A percentile compares a stretch with the other conserved stretches of the same genome.
Conservation (phyloP, 2,797 vertebrate genomes). For the Macroramphosus scolopax region DNA sequence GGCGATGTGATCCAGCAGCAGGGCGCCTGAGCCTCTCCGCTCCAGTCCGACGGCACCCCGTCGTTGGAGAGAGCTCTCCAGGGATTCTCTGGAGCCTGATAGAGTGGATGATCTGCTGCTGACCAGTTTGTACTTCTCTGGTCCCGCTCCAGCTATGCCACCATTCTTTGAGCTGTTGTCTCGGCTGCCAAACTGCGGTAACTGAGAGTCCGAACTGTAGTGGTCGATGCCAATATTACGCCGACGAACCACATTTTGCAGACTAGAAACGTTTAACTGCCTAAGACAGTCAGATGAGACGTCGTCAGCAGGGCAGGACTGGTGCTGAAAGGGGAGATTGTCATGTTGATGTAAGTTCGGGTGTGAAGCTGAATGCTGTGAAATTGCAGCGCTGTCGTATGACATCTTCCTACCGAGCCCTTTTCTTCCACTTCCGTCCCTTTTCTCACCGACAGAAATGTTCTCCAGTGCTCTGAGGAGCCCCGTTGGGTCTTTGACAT, state of each 20-base stretch:
- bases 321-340: constrained; percentile 29
- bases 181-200: constrained; percentile 64
- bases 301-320: constrained; percentile 58
- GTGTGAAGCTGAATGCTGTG: constrained; percentile 73
- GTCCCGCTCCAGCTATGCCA: constrained; percentile 11
- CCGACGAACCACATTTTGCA: constrained; percentile 80
- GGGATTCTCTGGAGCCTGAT: constrained; percentile 76
- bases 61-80: constrained; percentile 72
- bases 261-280: constrained; percentile 79
- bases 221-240: constrained; percentile 82
- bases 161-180: constrained; percentile 46
- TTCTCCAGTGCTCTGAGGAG: constrained; percentile 76
- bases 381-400: constrained; percentile 78
- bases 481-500: constrained; percentile 78
- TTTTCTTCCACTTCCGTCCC: constrained; percentile 33
- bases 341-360: constrained; percentile 72
- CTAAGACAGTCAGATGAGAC: constrained; percentile 74
- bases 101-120: constrained; percentile 74
- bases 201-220: constrained; percentile 87
- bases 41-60: constrained; percentile 72
- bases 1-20: constrained; percentile 75
- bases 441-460: constrained; percentile 43
- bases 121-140: constrained; percentile 78
- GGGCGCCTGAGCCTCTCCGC: constrained; percentile 79
- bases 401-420: constrained; percentile 80